Evolutionary conservation across 2,797 vertebrate genomes (phyloP), one percentile per base, ranked within the genome.

Genomic region (Alectoris magna): DNA sequence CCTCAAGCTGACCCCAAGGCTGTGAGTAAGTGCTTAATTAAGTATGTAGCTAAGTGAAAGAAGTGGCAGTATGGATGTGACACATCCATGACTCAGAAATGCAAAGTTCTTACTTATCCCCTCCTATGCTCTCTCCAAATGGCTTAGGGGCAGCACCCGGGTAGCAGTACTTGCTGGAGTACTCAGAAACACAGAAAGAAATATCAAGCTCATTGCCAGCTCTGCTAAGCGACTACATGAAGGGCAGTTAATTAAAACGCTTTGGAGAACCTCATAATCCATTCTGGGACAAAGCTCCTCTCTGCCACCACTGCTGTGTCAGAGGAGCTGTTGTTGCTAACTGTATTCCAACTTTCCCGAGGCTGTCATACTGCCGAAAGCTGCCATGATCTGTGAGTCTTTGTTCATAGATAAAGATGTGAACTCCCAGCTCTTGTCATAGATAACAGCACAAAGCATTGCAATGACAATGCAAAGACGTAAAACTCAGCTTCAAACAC

Each of bases 321-420:
- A 60, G 88, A 59, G 85, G 67, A 66, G 72, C 67, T 78, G 79
- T n/a, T 92, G 82, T 38, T 80, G 75, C 87, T 78, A 26, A 18
- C 66, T 67, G 2, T 80, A 67, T 63, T 53, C 67, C 94, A 91
- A 51, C 15, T 88, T 94, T 95, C 88, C 93, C 81, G 71, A 85
- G 91, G 82, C 92, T 91, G 91, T 92, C 94, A 86, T 41, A 53
- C 34, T 27, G 4, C 87, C 92, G 89, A 58, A 60, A 19, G 2
- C 70, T 55, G 75, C 73, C 1, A 0, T 23, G 87, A 93, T 95
- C 88, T 78, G 56, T 2, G 89, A 87, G 89, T 6, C 84, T 94
- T 87, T 94, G 87, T 92, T 75, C 87, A 44, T 18, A 94, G 93
- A 96, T 95, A 95, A 96, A 95, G 93, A 95, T 75, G 92, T 75